Base-by-base conservation (phyloP, 2,888 invertebrate genomes). In the Myopa testacea region DNA sequence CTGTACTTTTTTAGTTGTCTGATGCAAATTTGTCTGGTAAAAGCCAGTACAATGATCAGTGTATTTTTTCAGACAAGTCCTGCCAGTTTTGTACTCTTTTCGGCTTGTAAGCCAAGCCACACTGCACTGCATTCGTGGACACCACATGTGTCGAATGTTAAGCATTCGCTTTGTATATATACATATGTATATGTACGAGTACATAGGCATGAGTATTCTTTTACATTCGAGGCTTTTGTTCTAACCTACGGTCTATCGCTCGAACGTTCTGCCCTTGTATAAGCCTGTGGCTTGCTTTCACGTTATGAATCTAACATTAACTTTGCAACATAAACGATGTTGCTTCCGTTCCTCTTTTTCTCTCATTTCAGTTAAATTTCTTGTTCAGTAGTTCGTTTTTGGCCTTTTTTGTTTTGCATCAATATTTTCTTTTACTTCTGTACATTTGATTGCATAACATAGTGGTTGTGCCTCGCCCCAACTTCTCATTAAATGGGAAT, bases 301-400 rank as follows among this genome's bases (percentile, higher is more conserved):
- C 37, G 78, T 63, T 65, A 65, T 71, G 75, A 69, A 78, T 75
- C 70, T 55, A 37, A 75, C 70, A 75, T 69, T 1, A 26, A 38
- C 4, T 69, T 65, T 74, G 52, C 65, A 62, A 55, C 63, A 40
- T 78, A 83, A 81, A 83, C 82, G 83, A 83, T 82, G 79, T 79
- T 37, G 19, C 68, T 76, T 68, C 63, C 76, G 75, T 69, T 68
- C 63, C 14, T 26, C 63, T 63, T 63, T 34, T 7, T 34, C 50
- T 4, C n/a, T 72, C 12, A n/a, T 34, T 45, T 73, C 14, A 10
- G 26, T 45, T 38, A 10, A 37, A n/a, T n/a, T 65, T 65, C 62
- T 62, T 40, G 4, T 37, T n/a, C 8, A 16, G 16, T 58, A 37
- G 38, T 72, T 26, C 37, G 19, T 37, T 34, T 45, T 45, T 69